Conservation (phyloP, 2,888 invertebrate genomes). For the Norana najaformis region DNA sequence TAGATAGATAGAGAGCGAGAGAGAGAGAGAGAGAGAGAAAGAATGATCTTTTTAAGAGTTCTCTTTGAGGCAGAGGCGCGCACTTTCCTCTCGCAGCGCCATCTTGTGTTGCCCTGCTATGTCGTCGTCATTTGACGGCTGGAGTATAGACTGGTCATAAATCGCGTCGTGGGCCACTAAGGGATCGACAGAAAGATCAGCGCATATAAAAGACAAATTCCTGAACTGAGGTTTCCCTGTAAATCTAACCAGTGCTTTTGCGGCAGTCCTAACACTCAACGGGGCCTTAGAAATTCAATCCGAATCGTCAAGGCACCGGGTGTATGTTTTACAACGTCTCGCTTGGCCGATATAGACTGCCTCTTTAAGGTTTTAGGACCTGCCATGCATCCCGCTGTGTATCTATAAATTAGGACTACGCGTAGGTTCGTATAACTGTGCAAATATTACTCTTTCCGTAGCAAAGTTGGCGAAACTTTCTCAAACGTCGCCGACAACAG, state of each 20-base stretch:
- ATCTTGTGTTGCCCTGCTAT: no score
- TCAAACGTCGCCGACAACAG: no score
- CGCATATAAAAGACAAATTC: neutral
- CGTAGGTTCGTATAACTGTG: neutral
- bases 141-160: neutral
- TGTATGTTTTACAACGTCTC: neutral
- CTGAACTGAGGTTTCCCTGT: neutral
- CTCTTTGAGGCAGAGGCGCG: no score
- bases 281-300: slow-evolving; percentile 13
- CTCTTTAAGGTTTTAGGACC: neutral
- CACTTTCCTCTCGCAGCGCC: neutral
- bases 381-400: neutral
- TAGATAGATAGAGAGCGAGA: no score
- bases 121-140: neutral
- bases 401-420: neutral
- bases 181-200: neutral
- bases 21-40: no score
- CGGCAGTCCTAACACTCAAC: neutral
- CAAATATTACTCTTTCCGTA: neutral
- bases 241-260: neutral
- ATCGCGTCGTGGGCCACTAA: neutral
- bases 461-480: neutral
- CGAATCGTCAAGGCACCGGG: neutral
- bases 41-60: neutral
- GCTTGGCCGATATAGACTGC: neutral